Base-by-base conservation (phyloP, 2,797 vertebrate genomes). In the Aeoliscus strigatus region DNA sequence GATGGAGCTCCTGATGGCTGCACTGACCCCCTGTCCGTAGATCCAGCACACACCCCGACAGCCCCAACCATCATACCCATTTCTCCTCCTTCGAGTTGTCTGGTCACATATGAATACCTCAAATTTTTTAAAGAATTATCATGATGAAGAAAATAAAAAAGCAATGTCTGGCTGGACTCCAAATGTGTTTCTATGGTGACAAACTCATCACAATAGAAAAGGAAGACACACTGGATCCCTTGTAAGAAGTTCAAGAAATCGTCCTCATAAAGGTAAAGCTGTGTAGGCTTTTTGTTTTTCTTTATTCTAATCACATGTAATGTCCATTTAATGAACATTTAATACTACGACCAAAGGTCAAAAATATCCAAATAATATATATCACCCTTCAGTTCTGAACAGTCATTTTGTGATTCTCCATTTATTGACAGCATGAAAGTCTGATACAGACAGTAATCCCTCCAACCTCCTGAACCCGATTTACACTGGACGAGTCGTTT, bases 1-100 rank as follows among this genome's bases (percentile, higher is more conserved):
- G 75, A 98, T 99, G 92, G 96, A 99, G 75, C 91, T 97, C 8
- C 90, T 99, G 11, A 98, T 98, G 96, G 94, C 95, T 0, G 96
- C 94, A 0, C 79, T 98, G 4, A 96, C 92, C 1, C 92, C 92
- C 0, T 94, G 92, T 58, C 90, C 80, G 4, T 86, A 54, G 63
- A 21, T 21, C 18, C 18, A 21, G 18, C n/a, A 21, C 0, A 4
- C 7, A 3, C 4, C 21, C 13, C 14, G 14, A 17, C 13, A 4
- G 14, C 10, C 16, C 1, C 26, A 12, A 28, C 4, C n/a, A n/a
- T n/a, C n/a, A n/a, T n/a, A 15, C 18, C 3, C 18, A 21, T 3
- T 21, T 6, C 3, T 21, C 18, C 18, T 3, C 6, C 18, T n/a
- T 21, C 18, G 3, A 21, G 18, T 21, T 21, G 18, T 21, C 3